Percentiles rank a stretch among this genome's conserved stretches.
phyloP scores from a whole-genome alignment of 2,888 invertebrate genomes.

The Idaea straminata region DNA sequence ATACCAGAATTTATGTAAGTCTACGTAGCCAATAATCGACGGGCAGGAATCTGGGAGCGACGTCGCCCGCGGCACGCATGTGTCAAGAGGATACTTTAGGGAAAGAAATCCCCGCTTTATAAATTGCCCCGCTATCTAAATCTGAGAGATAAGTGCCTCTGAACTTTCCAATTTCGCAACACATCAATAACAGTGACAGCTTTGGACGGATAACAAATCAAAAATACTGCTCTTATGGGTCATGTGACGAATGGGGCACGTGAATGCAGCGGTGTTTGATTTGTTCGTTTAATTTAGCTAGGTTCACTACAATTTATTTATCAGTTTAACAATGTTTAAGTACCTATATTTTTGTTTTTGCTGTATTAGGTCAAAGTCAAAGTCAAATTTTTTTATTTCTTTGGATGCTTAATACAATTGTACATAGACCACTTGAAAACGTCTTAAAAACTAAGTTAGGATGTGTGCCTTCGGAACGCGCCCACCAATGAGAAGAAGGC shows the following conservation, averaged over 20 bases:
- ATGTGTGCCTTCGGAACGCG: too few species aligned
- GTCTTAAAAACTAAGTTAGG: too few species aligned
- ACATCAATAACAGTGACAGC: slow-evolving; percentile 78
- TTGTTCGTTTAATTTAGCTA: slow-evolving; percentile 12
- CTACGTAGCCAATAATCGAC: slow-evolving; percentile 14
- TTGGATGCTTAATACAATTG: too few species aligned
- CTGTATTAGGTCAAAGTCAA: too few species aligned
- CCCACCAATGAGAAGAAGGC: too few species aligned
- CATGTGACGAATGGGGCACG: slow-evolving; percentile 40
- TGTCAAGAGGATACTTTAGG: slow-evolving; percentile 67
- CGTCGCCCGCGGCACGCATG: slow-evolving; percentile 39
- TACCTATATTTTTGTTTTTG: too few species aligned
- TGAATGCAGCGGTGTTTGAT: slow-evolving; percentile 30
- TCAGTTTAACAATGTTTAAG: too few species aligned
- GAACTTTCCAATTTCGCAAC: slow-evolving; percentile 79
- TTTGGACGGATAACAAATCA: slow-evolving; percentile 70
- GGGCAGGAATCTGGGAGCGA: slow-evolving; percentile 7
- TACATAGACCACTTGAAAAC: too few species aligned
- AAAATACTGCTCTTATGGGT: slow-evolving; percentile 60
- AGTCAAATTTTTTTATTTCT: too few species aligned
- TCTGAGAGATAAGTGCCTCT: slow-evolving; percentile 76
- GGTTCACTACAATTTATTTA: too few species aligned
- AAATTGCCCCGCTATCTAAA: slow-evolving; percentile 78
- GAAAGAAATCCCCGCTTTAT: slow-evolving; percentile 71
- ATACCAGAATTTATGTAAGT: slow-evolving; percentile 31